phyloP scores from a whole-genome alignment of 2,888 invertebrate species.

The Drosophila melanocephala region DNA sequence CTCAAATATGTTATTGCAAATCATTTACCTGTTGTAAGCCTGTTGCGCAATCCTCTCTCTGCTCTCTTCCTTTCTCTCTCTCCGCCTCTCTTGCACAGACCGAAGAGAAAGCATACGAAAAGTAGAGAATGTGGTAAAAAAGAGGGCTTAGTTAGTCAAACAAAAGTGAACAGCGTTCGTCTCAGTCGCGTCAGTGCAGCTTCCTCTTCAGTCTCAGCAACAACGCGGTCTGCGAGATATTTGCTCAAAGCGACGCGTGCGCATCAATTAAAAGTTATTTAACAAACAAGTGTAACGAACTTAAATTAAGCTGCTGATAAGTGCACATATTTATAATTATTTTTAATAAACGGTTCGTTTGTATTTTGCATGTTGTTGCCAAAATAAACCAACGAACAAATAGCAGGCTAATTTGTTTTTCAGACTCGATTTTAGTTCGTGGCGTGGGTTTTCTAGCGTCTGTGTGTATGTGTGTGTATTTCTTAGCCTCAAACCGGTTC shows the following conservation, averaged over 20 bases:
- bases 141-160: conserved; percentile 33
- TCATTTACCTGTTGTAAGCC: not conserved
- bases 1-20: not conserved
- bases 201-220: conserved; percentile 58
- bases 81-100: conserved; percentile 13
- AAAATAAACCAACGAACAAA: conserved; percentile 27
- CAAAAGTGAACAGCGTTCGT: conserved; percentile 2
- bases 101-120: conserved; percentile 40
- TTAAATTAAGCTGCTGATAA: not conserved
- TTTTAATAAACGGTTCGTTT: conserved; percentile 1
- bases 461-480: conserved; percentile 54
- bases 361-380: not conserved
- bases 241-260: conserved; percentile 26
- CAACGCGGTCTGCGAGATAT: conserved; percentile 35
- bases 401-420: conserved; percentile 48
- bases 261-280: conserved; percentile 37
- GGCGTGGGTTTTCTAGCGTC: conserved; percentile 50
- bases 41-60: not conserved
- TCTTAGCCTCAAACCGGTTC: conserved; percentile 69
- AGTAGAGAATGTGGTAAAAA: conserved; percentile 27
- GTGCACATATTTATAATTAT: not conserved
- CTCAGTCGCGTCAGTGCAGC: conserved; percentile 17
- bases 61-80: not conserved
- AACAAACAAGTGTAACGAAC: conserved; percentile 13
- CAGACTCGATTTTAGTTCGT: conserved; percentile 38